phyloP scores from a whole-genome alignment of 2,113 vertebrate species.

The Corythornis vintsioides region DNA sequence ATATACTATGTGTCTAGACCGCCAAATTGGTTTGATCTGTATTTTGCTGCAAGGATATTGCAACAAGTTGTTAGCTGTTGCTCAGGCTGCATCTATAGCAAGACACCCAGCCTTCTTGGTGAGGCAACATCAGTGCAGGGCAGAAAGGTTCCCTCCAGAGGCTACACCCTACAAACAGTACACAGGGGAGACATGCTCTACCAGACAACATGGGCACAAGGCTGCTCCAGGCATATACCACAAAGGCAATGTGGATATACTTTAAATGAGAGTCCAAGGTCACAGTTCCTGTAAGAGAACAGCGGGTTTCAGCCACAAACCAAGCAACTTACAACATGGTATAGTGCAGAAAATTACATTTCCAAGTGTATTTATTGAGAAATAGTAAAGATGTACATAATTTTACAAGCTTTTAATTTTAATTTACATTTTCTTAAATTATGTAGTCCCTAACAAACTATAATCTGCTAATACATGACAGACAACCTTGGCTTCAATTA shows the following conservation, averaged over 20 bases:
- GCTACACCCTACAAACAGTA: neutral
- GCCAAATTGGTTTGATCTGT: neutral
- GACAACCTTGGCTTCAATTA: slow-evolving; percentile 70
- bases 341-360: slow-evolving; percentile 75
- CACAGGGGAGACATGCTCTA: neutral
- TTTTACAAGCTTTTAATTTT: slow-evolving; percentile 84
- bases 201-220: neutral
- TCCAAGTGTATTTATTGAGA: slow-evolving; percentile 84
- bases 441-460: slow-evolving; percentile 76
- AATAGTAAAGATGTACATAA: slow-evolving; percentile 83
- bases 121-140: neutral
- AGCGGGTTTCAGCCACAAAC: neutral
- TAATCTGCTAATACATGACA: slow-evolving; percentile 74
- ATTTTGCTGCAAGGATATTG: neutral
- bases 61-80: neutral
- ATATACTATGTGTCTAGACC: neutral
- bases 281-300: neutral
- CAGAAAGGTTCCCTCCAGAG: neutral
- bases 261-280: neutral
- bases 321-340: slow-evolving; percentile 43
- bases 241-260: neutral
- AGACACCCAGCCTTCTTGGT: neutral
- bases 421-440: slow-evolving; percentile 86
- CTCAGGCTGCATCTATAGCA: neutral
- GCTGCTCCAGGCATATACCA: neutral